Conservation (phyloP, 1,140 invertebrate species). For the Oreohelix idahoensis region DNA sequence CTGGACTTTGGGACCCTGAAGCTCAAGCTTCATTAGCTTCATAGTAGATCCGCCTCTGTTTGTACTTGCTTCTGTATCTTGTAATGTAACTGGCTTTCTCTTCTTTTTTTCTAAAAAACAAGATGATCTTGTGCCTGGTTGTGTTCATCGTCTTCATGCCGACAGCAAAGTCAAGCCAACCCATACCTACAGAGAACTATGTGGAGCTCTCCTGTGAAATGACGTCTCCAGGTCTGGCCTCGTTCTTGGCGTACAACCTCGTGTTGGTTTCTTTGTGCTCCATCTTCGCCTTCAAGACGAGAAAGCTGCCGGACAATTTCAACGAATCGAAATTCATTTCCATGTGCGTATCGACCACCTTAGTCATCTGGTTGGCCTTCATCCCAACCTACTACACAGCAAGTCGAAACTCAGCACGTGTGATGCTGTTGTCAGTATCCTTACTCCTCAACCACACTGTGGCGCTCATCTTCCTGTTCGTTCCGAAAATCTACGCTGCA, state of each 20-base stretch:
- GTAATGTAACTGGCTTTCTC: too few species aligned
- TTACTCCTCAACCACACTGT: conserved; percentile 22
- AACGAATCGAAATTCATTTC: conserved; percentile 67
- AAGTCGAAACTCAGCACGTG: conserved; percentile 45
- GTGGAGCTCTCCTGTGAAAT: conserved; percentile 58
- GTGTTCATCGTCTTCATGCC: neutral
- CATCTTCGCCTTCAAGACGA: conserved; percentile 85
- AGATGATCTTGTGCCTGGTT: neutral
- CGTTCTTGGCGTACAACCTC: conserved; percentile 85
- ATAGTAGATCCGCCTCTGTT: too few species aligned
- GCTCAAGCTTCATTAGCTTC: too few species aligned
- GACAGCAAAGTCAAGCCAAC: neutral
- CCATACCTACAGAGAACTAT: conserved; percentile 44
- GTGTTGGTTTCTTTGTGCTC: conserved; percentile 89
- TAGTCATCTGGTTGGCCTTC: conserved; percentile 65
- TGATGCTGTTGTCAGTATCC: conserved; percentile 11
- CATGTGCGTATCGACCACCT: conserved; percentile 63
- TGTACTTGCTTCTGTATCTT: too few species aligned
- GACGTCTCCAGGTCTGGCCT: conserved; percentile 47
- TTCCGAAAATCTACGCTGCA: conserved; percentile 14
- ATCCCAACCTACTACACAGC: conserved; percentile 63
- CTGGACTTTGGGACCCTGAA: too few species aligned
- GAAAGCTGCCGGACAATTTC: conserved; percentile 65
- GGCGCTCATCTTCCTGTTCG: neutral
- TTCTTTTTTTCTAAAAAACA: too few species aligned